Percentiles rank a stretch among this genome's conserved stretches.
Conservation (phyloP, 2,797 vertebrate species). For the Sparus aurata region DNA sequence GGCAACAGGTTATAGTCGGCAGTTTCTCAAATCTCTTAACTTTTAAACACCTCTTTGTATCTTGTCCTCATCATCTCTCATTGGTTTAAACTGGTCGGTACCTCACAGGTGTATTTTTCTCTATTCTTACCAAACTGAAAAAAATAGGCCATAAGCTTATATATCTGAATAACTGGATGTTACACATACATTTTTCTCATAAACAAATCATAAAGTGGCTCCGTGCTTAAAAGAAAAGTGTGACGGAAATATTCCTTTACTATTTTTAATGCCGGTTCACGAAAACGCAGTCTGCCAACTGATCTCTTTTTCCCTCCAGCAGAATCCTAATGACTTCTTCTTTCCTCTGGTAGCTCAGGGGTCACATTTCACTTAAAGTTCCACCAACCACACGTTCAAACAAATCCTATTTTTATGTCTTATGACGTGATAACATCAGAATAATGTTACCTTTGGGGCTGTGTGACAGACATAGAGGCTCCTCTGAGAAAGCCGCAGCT, state of each 20-base stretch:
- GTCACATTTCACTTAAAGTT: conserved; percentile 42
- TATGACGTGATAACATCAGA: conserved; percentile 54
- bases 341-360: conserved; percentile 33
- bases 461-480: conserved; percentile 53
- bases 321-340: conserved; percentile 48
- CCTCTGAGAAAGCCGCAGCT: conserved; percentile 44
- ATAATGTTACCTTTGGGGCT: conserved; percentile 55
- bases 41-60: neutral
- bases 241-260: conserved; percentile 7
- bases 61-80: neutral
- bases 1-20: conserved; percentile 41
- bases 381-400: conserved; percentile 51
- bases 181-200: conserved; percentile 20
- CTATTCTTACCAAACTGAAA: conserved; percentile 49
- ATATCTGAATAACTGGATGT: no score
- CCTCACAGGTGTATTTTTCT: conserved; percentile 28
- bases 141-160: conserved; percentile 16
- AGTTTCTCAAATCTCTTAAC: conserved; percentile 19
- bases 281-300: conserved; percentile 1
- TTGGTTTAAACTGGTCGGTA: neutral
- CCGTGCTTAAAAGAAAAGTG: conserved; percentile 4
- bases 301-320: conserved; percentile 16
- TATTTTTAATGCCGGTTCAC: conserved; percentile 1
- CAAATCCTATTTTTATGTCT: conserved; percentile 53
- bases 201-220: conserved; percentile 31